Conservation (phyloP, 2,888 invertebrate genomes). For the Drosophila dives region DNA sequence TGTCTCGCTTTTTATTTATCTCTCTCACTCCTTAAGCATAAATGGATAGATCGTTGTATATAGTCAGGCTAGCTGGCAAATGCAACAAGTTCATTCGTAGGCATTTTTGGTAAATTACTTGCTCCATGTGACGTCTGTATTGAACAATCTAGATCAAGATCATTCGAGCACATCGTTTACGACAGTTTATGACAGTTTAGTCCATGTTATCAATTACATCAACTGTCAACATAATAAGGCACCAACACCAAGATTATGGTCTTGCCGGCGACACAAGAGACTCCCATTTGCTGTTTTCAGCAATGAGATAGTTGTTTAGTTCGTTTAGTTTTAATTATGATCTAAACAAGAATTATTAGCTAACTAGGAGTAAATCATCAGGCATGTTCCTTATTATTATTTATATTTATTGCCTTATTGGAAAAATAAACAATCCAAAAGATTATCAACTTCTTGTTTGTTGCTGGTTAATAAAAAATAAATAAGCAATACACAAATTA, state of each 20-base stretch:
- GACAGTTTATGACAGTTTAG: conserved; percentile 77
- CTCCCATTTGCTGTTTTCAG: conserved; percentile 13
- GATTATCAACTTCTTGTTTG: neutral
- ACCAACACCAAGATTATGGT: conserved; percentile 25
- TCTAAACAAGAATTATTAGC: neutral
- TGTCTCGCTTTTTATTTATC: conserved; percentile 9
- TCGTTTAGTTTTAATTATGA: conserved; percentile 19
- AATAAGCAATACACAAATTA: neutral
- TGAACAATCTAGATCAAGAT: conserved; percentile 78
- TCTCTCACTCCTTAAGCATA: conserved; percentile 8
- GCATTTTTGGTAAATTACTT: conserved; percentile 77
- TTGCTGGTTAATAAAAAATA: neutral
- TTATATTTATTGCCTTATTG: neutral
- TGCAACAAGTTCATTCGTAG: conserved; percentile 74
- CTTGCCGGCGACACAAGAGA: conserved; percentile 23
- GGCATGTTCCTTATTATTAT: neutral
- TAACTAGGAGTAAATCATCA: neutral
- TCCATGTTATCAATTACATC: conserved; percentile 69
- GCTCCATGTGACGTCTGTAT: conserved; percentile 77
- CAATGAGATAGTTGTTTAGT: conserved; percentile 1
- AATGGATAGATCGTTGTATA: conserved; percentile 41
- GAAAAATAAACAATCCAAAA: neutral
- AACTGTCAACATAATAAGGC: conserved; percentile 59
- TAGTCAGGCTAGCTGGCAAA: conserved; percentile 36
- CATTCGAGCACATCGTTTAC: conserved; percentile 53